Conservation (phyloP, 2,797 vertebrate genomes). For the Euphonia xanthogaster region DNA sequence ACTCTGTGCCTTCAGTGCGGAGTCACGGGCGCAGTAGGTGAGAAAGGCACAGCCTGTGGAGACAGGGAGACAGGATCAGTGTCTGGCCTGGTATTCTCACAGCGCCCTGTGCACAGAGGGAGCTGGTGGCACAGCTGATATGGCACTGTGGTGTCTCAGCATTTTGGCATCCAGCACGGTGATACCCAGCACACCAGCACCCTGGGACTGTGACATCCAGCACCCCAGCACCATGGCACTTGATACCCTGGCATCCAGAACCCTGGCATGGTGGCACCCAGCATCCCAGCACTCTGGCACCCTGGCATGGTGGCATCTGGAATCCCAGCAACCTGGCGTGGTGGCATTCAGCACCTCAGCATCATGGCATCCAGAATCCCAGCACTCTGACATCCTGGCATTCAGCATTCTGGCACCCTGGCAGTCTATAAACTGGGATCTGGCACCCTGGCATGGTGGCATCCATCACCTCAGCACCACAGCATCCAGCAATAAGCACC, state of each 20-base stretch:
- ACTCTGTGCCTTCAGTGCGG: conserved; percentile 95
- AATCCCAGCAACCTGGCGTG: not conserved
- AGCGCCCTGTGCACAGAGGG: accelerated
- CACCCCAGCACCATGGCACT: not conserved
- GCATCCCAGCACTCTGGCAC: not conserved
- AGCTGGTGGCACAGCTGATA: accelerated
- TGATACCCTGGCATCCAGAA: not conserved
- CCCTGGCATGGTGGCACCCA: not conserved
- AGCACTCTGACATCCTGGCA: not conserved
- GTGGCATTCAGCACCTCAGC: not conserved
- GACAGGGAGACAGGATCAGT: not conserved
- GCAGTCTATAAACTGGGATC: not conserved
- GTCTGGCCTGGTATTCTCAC: accelerated
- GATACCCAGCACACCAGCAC: not conserved
- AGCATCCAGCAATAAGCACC: not conserved
- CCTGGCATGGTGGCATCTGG: not conserved
- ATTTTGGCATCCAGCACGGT: not conserved
- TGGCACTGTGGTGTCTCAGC: not conserved
- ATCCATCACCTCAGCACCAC: not conserved
- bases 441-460: not conserved
- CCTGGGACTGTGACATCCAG: not conserved
- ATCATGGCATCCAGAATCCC: not conserved
- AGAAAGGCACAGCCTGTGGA: conserved; percentile 77
- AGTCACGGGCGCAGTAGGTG: conserved; percentile 97
- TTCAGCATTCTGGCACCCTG: not conserved